phyloP scores from a whole-genome alignment of 2,113 vertebrate genomes.

The Eudyptes chrysolophus region DNA sequence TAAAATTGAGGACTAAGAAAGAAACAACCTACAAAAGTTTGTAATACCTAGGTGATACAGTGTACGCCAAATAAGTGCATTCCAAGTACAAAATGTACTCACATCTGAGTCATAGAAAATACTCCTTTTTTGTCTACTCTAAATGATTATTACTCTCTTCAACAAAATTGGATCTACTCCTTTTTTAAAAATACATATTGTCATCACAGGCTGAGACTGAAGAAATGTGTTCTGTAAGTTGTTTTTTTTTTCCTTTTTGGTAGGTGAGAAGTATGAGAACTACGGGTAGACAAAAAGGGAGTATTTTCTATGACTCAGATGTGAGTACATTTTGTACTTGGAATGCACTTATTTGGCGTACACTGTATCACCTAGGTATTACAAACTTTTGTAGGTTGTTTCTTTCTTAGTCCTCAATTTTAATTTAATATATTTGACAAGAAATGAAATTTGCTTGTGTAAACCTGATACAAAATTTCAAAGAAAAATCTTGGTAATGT shows the following conservation, averaged over 20 bases:
- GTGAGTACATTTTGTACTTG: no score
- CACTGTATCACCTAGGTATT: no score
- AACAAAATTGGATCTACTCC: not conserved
- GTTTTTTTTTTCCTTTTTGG: not conserved
- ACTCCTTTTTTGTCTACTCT: not conserved
- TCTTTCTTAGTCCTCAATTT: no score
- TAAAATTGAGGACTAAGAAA: not conserved
- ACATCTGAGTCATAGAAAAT: not conserved
- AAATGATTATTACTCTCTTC: not conserved
- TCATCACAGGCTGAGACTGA: not conserved
- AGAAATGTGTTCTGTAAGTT: not conserved
- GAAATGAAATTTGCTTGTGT: no score
- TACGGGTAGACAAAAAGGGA: no score
- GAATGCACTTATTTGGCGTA: no score
- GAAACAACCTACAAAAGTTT: not conserved
- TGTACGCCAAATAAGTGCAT: not conserved
- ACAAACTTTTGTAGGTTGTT: no score
- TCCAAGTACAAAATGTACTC: not conserved
- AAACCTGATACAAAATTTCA: no score
- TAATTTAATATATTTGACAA: no score
- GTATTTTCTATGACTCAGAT: no score
- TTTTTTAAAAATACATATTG: not conserved
- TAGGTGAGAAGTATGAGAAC: not conserved
- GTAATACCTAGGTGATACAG: not conserved
- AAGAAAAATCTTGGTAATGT: no score